Percentiles rank a stretch among this genome's conserved stretches.
phyloP scores from a whole-genome alignment of 2,888 invertebrate species.

The Hylaea fasciaria region DNA sequence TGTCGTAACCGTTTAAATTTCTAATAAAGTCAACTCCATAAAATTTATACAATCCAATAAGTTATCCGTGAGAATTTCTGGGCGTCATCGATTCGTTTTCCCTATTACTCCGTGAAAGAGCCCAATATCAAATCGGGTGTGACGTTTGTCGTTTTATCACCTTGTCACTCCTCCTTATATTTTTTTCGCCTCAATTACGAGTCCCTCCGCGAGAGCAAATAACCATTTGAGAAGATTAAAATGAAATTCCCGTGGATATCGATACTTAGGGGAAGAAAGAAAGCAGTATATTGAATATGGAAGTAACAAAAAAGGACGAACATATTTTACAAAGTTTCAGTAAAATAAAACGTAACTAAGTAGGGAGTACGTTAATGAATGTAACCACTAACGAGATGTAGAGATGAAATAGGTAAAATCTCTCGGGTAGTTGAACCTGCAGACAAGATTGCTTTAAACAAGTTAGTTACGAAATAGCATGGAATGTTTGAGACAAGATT shows the following conservation, averaged over 20 bases:
- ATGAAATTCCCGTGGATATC: slow-evolving; percentile 71
- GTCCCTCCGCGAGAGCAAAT: slow-evolving; percentile 69
- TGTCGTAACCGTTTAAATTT: slow-evolving; percentile 31
- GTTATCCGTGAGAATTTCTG: slow-evolving; percentile 53
- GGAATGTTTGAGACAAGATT: slow-evolving; percentile 13
- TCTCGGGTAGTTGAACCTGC: slow-evolving; percentile 33
- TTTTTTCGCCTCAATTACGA: slow-evolving; percentile 75
- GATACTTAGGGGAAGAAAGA: slow-evolving; percentile 54
- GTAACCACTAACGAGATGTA: slow-evolving; percentile 35
- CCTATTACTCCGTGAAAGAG: slow-evolving; percentile 74
- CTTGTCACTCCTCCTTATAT: slow-evolving; percentile 77
- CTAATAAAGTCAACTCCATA: slow-evolving; percentile 37
- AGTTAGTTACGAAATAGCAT: slow-evolving; percentile 18
- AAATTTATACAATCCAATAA: slow-evolving; percentile 62
- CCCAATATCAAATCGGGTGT: slow-evolving; percentile 75
- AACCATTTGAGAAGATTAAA: slow-evolving; percentile 73
- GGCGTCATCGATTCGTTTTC: slow-evolving; percentile 58
- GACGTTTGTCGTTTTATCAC: slow-evolving; percentile 79
- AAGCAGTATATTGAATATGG: slow-evolving; percentile 47
- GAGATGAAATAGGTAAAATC: slow-evolving; percentile 34
- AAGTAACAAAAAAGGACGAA: slow-evolving; percentile 43
- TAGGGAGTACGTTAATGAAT: slow-evolving; percentile 30
- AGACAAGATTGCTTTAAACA: slow-evolving; percentile 27
- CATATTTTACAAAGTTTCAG: slow-evolving; percentile 43
- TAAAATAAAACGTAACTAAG: slow-evolving; percentile 44